A percentile compares a stretch with the other conserved stretches of the same genome.
Conservation (phyloP, 2,113 vertebrate genomes). For the Raja brachyura region DNA sequence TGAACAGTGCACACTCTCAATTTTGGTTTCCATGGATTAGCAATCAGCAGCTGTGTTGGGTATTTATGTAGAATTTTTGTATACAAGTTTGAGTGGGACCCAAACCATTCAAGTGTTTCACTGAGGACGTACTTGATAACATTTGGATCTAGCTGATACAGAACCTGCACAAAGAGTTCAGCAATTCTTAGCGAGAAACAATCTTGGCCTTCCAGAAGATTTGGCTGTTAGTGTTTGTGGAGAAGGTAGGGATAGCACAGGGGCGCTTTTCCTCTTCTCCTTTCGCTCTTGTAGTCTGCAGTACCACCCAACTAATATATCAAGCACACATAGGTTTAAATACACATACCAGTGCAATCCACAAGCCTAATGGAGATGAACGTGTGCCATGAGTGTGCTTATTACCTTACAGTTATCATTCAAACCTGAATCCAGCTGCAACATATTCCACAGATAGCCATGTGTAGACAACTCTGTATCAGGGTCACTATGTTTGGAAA, state of each 20-base stretch:
- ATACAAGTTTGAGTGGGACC: constrained; percentile 40
- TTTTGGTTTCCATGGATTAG: constrained; percentile 40
- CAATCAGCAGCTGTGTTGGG: constrained; percentile 64
- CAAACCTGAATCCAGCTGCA: neutral
- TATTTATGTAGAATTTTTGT: constrained; percentile 74
- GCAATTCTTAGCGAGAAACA: no score
- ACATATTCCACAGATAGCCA: neutral
- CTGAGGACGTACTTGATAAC: no score
- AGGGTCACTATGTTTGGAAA: neutral
- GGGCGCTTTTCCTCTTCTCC: no score
- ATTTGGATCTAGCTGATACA: no score
- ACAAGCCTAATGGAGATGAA: neutral
- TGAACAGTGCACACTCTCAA: no score
- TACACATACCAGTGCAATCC: neutral
- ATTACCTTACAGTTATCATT: neutral
- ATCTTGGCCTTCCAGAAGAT: no score
- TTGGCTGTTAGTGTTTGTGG: no score
- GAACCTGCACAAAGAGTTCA: no score
- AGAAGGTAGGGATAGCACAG: no score
- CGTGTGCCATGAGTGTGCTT: neutral
- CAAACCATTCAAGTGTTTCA: no score
- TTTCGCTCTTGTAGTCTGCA: neutral
- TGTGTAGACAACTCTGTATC: neutral
- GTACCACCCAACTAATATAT: neutral
- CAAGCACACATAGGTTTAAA: neutral